phyloP scores from a whole-genome alignment of 2,888 invertebrate species.

The Amphipoea oculea region DNA sequence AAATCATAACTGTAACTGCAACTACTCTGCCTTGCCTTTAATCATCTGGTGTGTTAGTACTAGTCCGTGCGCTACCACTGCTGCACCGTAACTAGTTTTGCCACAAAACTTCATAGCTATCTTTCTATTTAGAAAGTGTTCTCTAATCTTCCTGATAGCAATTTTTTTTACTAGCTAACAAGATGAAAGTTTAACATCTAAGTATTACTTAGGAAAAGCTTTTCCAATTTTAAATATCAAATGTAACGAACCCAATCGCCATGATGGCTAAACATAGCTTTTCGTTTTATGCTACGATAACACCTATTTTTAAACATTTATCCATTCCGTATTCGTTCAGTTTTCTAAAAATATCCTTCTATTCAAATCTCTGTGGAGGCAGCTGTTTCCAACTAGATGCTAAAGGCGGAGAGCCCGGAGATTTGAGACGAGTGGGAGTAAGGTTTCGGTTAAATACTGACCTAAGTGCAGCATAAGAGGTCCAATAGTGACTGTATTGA shows the following conservation, averaged over 20 bases:
- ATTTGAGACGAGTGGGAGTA: not conserved
- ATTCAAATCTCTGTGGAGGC: slow-evolving; percentile 46
- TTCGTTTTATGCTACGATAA: slow-evolving; percentile 29
- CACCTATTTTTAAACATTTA: slow-evolving; percentile 48
- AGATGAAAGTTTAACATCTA: not conserved
- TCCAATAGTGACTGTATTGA: not conserved
- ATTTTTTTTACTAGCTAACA: not conserved
- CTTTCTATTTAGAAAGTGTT: not conserved
- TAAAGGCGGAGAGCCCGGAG: slow-evolving; percentile 3
- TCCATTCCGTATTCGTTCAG: slow-evolving; percentile 34
- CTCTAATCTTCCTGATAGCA: not conserved
- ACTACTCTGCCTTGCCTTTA: not conserved
- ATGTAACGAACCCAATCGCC: slow-evolving; percentile 13
- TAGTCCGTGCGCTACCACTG: not conserved
- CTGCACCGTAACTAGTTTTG: not conserved
- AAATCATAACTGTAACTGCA: not conserved
- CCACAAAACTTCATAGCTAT: not conserved
- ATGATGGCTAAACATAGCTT: slow-evolving; percentile 20
- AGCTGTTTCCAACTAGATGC: slow-evolving; percentile 30
- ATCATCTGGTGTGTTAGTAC: not conserved
- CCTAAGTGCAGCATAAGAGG: not conserved
- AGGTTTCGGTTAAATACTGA: not conserved
- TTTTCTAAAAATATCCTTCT: slow-evolving; percentile 49
- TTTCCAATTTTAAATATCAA: slow-evolving; percentile 2
- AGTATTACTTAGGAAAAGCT: not conserved